These are phyloP conservation scores for Crypturellus tataupa DNA, from an alignment of 2,797 vertebrate genomes.

Conservation along the genomic window DNA sequence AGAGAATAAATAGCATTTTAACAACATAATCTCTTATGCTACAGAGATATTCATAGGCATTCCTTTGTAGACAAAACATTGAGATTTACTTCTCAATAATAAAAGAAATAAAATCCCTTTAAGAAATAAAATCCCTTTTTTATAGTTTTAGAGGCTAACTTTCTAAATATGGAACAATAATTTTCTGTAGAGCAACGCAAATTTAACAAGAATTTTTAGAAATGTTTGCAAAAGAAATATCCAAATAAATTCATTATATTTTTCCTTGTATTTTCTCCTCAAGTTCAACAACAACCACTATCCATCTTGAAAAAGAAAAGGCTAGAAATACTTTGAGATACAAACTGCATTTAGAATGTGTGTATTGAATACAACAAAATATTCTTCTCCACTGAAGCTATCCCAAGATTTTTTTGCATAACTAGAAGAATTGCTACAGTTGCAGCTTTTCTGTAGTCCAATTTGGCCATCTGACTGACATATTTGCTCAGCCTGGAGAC, in stretches of 20 bases:
- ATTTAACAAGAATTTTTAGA: neutral
- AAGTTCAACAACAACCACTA: neutral
- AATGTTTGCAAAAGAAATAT: neutral
- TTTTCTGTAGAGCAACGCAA: neutral
- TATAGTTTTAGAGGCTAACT: neutral
- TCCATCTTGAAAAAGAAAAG: neutral
- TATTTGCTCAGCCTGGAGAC: neutral
- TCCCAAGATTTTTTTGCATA: neutral
- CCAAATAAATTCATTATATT: neutral
- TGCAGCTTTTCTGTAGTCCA: neutral
- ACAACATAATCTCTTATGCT: neutral
- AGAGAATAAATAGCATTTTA: neutral
- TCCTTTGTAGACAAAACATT: neutral
- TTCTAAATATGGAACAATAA: neutral
- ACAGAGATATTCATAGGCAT: neutral
- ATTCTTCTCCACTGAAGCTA: neutral
- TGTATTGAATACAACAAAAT: neutral
- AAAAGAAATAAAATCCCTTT: fast-evolving
- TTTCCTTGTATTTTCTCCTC: neutral
- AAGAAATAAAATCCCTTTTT: neutral
- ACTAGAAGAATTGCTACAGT: neutral
- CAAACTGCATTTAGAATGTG: neutral
- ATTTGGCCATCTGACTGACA: neutral
- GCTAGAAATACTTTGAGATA: neutral
- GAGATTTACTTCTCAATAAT: neutral